Conservation (phyloP, 2,888 invertebrate genomes). For the Ceriagrion tenellum region DNA sequence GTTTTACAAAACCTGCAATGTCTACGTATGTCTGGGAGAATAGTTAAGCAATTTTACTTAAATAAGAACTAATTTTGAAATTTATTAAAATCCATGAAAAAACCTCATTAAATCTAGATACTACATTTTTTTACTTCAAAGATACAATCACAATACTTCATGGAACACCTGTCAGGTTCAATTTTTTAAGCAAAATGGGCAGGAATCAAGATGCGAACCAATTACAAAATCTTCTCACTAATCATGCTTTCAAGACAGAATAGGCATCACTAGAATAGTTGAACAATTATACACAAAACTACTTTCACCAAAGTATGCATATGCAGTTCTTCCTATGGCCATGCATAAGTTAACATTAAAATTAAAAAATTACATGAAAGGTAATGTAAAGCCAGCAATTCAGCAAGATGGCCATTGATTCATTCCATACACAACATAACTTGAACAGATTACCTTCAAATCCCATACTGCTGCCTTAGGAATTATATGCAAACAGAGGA, state of each 20-base stretch:
- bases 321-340: background rate
- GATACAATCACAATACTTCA: background rate
- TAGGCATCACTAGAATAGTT: background rate
- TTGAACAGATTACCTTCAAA: conserved; percentile 70
- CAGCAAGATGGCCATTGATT: conserved; percentile 50
- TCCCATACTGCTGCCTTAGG: conserved; percentile 71
- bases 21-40: background rate
- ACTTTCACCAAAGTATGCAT: background rate
- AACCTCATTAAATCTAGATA: too few relatives aligned
- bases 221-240: background rate
- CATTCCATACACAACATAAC: conserved; percentile 56
- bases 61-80: background rate
- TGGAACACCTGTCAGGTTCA: too few relatives aligned
- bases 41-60: background rate
- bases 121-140: too few relatives aligned
- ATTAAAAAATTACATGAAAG: conserved; percentile 31
- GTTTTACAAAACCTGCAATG: background rate
- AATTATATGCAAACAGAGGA: conserved; percentile 69
- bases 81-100: too few relatives aligned
- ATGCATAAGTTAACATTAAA: conserved; percentile 52
- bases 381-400: conserved; percentile 40
- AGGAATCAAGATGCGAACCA: background rate
- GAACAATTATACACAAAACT: background rate
- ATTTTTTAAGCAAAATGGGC: background rate
- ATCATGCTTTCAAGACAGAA: background rate